Evolutionary conservation across 2,888 invertebrate species (phyloP), one percentile per base, ranked within the genome.

Genomic region (Cyclophora albipunctata): DNA sequence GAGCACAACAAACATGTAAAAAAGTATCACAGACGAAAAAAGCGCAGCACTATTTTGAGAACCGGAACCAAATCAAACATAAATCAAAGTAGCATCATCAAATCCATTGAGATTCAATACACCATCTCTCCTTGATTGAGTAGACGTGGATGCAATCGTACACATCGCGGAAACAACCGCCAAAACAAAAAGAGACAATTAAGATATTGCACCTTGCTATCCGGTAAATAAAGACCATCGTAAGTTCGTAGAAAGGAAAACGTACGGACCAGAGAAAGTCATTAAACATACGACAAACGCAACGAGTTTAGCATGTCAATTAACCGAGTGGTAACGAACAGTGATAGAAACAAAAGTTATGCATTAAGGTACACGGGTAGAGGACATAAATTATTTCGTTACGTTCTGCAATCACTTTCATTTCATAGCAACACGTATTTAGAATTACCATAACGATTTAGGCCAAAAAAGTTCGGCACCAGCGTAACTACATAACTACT

Each of bases 211-310:
- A 43, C 34, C 43, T 20, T 43, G 33, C 33, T 43, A 6, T 4
- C 20, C 6, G 3, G 43, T 43, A 34, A 37, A 37, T 5, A 37
- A 37, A 37, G 5, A 5, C 37, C 37, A 69, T 76, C 74, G 76
- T 77, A 66, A 67, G 63, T 47, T 62, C 52, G 58, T 57, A 64
- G 64, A 78, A 78, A 73, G 73, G 73, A 78, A 81, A 80, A 67
- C 73, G 68, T 68, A 62, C 62, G 64, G 72, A 64, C 62, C 75
- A 78, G 85, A 82, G 86, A 87, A 87, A 86, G 86, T 82, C 84
- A 85, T 84, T 84, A 83, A 76, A 75, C 79, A 81, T 78, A 81
- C 73, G 80, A 69, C 71, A 60, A 60, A 60, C 62, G 63, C 61
- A 49, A 69, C 76, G 69, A 65, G 66, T 7, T 62, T 59, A 59